phyloP scores from a whole-genome alignment of 2,797 vertebrate genomes.

The Protosalanx chinensis region DNA sequence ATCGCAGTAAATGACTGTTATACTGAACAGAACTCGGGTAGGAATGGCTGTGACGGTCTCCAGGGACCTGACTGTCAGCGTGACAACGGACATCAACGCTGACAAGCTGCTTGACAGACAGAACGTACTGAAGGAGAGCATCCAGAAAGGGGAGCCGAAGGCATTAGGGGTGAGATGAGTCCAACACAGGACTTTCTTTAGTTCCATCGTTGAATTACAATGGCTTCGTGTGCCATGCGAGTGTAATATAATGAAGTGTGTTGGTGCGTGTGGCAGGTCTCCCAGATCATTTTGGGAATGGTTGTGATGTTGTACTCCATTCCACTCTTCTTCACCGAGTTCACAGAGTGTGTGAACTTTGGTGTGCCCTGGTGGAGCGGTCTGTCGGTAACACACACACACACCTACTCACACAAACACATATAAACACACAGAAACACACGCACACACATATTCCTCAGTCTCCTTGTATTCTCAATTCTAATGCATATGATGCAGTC shows the following conservation, averaged over 20 bases:
- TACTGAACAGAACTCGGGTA: background rate
- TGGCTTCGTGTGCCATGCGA: background rate
- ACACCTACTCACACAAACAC: background rate
- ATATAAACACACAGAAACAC: too few species aligned
- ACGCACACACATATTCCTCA: background rate
- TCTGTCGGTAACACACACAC: conserved; percentile 52
- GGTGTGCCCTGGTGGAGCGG: conserved; percentile 75
- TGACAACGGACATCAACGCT: conserved; percentile 50
- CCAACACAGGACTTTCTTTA: too few species aligned
- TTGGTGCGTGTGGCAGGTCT: conserved; percentile 53
- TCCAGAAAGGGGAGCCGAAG: conserved; percentile 68
- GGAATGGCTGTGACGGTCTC: conserved; percentile 68
- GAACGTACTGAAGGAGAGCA: conserved; percentile 43
- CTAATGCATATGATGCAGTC: background rate
- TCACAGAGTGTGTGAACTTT: conserved; percentile 59
- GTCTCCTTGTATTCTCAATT: background rate
- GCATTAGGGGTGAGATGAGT: conserved; percentile 66
- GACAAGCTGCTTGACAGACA: conserved; percentile 60
- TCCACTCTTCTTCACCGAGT: conserved; percentile 56
- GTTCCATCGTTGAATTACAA: background rate
- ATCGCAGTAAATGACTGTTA: background rate
- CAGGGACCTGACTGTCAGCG: conserved; percentile 65
- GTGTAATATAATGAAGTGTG: background rate
- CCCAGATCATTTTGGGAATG: conserved; percentile 71
- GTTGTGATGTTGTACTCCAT: conserved; percentile 70